Base-by-base conservation (phyloP, 2,797 vertebrate species). In the Lepus townsendii region DNA sequence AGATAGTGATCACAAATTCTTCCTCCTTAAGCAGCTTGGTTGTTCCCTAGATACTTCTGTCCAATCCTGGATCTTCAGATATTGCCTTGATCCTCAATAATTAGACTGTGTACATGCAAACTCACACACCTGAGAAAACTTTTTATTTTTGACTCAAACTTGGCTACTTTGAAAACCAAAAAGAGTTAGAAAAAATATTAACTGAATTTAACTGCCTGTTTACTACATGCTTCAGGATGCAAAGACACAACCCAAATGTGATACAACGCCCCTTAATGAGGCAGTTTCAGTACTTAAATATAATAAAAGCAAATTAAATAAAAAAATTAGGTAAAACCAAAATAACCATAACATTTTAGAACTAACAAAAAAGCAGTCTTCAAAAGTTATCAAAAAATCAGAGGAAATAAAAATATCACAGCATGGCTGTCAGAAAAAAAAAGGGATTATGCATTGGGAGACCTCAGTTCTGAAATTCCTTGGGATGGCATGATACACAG, bases 161-260 rank as follows among this genome's bases (percentile, higher is more conserved):
- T 88, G n/a, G 16, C n/a, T 95, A 91, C 72, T 94, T 80, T 80
- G 60, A 92, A 92, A 84, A 78, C 50, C 30, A 84, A 77, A 35
- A 63, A 60, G 42, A 52, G 17, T 78, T 47, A 27, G 75, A 60
- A 8, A n/a, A 88, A 47, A 13, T 75, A 27, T 65, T 71, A 65
- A 47, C 16, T 35, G 69, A 92, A 35, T 79, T 86, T 93, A 54
- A 50, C 1, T 57, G 30, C 7, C 73, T 75, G 35, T 69, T 93
- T 72, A 90, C 1, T 35, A 60, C 22, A 75, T 57, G 19, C 65
- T 83, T 66, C 62, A 68, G 27, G 10, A 54, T 57, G 73, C 27
- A 77, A 87, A 92, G 72, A 76, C 27, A 42, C 54, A 63, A 82
- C 14, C 3, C 13, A 47, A 78, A 77, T 35, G 42, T 50, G 80